phyloP scores from a whole-genome alignment of 2,113 vertebrate species.

The Platanista minor region DNA sequence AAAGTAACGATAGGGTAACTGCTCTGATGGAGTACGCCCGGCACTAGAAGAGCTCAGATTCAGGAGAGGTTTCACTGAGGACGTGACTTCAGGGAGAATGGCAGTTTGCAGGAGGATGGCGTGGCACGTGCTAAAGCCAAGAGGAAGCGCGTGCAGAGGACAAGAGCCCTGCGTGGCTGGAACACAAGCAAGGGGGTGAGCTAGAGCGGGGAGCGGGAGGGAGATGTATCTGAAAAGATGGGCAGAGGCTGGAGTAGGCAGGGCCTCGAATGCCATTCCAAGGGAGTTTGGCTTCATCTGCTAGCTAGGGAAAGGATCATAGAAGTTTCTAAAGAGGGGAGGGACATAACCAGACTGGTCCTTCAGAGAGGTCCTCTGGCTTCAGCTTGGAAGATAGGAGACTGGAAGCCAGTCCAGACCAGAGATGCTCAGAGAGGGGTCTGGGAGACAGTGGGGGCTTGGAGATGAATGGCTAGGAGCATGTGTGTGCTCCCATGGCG shows the following conservation, averaged over 20 bases:
- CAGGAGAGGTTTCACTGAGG: neutral
- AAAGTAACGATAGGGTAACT: neutral
- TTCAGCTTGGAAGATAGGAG: neutral
- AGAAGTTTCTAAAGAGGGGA: neutral
- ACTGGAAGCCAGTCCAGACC: neutral
- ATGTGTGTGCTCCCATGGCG: accelerated
- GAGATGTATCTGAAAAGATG: neutral
- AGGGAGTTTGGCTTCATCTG: neutral
- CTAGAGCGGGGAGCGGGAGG: accelerated
- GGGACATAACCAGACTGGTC: neutral
- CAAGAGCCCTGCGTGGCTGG: neutral
- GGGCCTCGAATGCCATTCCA: neutral
- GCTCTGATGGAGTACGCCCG: accelerated
- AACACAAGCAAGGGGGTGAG: neutral
- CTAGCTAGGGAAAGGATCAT: neutral
- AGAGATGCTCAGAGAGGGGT: neutral
- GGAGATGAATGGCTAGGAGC: neutral
- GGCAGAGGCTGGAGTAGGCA: neutral
- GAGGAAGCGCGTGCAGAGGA: neutral
- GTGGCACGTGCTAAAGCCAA: neutral
- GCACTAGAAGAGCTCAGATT: neutral
- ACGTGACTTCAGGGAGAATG: neutral
- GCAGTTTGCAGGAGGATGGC: neutral
- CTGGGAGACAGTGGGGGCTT: too few relatives aligned
- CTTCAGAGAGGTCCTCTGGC: neutral